phyloP scores from a whole-genome alignment of 2,888 invertebrate genomes.

The Aspidapion aeneum region DNA sequence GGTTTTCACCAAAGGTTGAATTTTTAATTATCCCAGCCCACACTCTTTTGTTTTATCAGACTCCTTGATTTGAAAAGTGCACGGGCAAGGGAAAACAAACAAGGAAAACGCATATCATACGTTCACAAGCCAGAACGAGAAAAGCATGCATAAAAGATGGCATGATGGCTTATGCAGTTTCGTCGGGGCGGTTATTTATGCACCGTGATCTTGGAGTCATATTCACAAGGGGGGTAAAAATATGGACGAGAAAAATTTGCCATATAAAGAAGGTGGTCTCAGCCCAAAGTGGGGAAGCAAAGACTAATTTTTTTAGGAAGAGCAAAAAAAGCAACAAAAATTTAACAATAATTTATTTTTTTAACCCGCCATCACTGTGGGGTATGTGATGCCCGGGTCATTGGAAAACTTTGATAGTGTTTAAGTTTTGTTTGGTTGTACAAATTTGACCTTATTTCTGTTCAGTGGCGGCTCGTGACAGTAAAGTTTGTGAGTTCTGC shows the following conservation, averaged over 20 bases:
- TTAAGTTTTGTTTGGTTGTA: no score
- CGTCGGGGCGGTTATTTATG: conserved; percentile 20
- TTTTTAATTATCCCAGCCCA: conserved; percentile 50
- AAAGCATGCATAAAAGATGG: conserved; percentile 18
- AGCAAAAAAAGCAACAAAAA: no score
- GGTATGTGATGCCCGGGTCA: no score
- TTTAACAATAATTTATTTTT: no score
- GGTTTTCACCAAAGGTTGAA: conserved; percentile 32
- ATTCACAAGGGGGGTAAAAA: background rate
- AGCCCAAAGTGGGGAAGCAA: no score
- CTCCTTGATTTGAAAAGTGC: conserved; percentile 21
- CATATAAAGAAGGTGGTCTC: background rate
- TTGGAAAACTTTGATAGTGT: no score
- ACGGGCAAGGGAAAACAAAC: background rate
- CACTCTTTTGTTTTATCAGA: conserved; percentile 43
- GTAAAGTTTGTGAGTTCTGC: no score
- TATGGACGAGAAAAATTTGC: background rate
- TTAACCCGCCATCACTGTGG: no score
- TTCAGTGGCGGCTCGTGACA: no score
- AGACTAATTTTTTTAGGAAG: no score
- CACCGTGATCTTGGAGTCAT: conserved; percentile 14
- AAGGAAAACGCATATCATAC: background rate
- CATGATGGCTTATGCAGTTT: conserved; percentile 22
- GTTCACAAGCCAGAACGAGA: background rate
- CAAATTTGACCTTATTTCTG: no score